A percentile compares a stretch with the other conserved stretches of the same genome.
These are phyloP conservation scores for Drosophila teissieri DNA, from an alignment of 1,140 invertebrate genomes.

Conservation along the genomic window DNA sequence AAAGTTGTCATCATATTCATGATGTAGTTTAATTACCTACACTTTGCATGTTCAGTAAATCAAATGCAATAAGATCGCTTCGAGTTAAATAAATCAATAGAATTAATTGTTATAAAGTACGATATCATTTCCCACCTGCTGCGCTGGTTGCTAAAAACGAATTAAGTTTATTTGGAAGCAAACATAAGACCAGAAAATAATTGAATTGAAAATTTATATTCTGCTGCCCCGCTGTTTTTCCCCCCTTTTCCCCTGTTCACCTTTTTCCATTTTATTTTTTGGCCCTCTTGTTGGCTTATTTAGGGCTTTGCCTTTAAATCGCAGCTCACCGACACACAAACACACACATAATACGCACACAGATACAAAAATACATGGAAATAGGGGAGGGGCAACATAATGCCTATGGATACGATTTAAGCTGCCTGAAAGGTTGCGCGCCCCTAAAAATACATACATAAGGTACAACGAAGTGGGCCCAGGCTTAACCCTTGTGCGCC, in stretches of 20 bases:
- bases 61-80: background rate
- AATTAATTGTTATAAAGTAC: too few species aligned
- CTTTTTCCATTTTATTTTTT: slow-evolving; percentile 25
- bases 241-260: background rate
- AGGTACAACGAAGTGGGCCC: slow-evolving; percentile 18
- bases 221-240: slow-evolving; percentile 28
- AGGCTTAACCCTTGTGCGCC: slow-evolving; percentile 37
- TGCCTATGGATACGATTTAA: slow-evolving; percentile 77
- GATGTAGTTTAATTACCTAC: background rate
- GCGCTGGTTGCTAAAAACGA: slow-evolving; percentile 16
- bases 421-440: slow-evolving; percentile 72
- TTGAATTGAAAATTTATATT: slow-evolving; percentile 58
- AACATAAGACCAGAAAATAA: slow-evolving; percentile 44
- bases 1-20: background rate
- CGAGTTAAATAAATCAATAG: background rate
- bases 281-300: slow-evolving; percentile 72
- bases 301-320: slow-evolving; percentile 74
- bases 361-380: slow-evolving; percentile 24
- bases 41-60: background rate
- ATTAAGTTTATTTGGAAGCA: slow-evolving; percentile 73
- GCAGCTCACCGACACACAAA: slow-evolving; percentile 42
- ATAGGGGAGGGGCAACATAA: slow-evolving; percentile 38
- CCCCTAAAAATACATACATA: slow-evolving; percentile 76
- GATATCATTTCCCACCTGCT: too few species aligned
- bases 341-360: slow-evolving; percentile 34